Evolutionary conservation across 2,888 invertebrate genomes (phyloP).

Genomic region (Nymphalis c-album): DNA sequence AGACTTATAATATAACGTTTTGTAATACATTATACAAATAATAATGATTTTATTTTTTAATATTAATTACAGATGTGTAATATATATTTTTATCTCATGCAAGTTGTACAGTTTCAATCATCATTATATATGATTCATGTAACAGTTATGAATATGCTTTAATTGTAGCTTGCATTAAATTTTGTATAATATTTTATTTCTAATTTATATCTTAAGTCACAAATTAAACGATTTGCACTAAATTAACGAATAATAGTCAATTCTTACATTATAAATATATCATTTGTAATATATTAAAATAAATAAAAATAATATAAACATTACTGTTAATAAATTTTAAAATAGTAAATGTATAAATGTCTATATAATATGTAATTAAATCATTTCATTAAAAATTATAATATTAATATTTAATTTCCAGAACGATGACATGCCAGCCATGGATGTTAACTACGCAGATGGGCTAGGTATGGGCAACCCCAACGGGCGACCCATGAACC

Average conservation of each 20-base stretch:
- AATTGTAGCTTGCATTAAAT: neutral
- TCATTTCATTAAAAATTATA: too few relatives aligned
- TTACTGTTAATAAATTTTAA: too few relatives aligned
- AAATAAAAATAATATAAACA: too few relatives aligned
- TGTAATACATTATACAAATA: too few relatives aligned
- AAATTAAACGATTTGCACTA: neutral
- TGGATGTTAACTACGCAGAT: constrained; percentile 86
- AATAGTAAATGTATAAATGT: too few relatives aligned
- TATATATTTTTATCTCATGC: too few relatives aligned
- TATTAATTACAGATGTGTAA: too few relatives aligned
- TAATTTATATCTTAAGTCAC: neutral
- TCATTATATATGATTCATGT: neutral
- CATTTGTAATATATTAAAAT: too few relatives aligned
- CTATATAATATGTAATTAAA: too few relatives aligned
- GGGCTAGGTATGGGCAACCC: constrained; percentile 76
- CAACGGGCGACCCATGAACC: constrained; percentile 77
- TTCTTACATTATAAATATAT: neutral
- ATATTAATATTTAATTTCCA: constrained; percentile 49
- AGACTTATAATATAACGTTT: too few relatives aligned
- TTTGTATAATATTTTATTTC: neutral
- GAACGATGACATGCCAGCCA: constrained; percentile 88
- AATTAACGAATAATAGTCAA: neutral
- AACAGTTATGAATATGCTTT: neutral
- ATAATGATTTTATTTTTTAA: too few relatives aligned
- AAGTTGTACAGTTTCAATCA: neutral